Conservation (phyloP, 2,113 vertebrate species). For the Orycteropus afer region DNA sequence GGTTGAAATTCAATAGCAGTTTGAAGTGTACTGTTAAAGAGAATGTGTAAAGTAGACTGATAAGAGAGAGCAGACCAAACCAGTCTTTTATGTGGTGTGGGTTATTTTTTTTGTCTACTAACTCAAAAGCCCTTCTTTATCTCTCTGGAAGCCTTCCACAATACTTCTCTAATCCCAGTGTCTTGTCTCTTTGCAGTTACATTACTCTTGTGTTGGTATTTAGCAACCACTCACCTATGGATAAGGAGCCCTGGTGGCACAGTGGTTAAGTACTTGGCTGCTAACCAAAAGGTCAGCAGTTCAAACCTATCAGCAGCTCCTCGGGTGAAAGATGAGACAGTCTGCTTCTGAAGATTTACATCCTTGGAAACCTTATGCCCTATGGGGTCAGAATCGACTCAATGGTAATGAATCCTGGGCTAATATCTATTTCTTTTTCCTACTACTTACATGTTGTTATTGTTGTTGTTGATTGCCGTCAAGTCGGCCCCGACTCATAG, state of each 20-base stretch:
- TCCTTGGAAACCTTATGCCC: background rate
- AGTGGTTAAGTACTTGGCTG: background rate
- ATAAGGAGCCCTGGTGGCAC: background rate
- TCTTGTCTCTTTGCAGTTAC: background rate
- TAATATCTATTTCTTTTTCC: background rate
- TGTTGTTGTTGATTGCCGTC: no score
- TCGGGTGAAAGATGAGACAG: no score
- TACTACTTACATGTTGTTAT: background rate
- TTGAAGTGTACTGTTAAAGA: background rate
- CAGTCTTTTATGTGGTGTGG: background rate
- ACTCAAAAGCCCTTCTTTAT: background rate
- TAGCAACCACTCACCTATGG: background rate
- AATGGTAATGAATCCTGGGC: background rate
- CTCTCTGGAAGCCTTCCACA: background rate
- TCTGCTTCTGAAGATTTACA: no score
- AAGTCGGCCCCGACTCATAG: no score
- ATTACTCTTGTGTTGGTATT: background rate
- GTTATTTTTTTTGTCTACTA: background rate
- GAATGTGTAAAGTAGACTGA: background rate
- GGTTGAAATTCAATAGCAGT: background rate
- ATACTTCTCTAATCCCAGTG: background rate
- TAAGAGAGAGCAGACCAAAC: background rate
- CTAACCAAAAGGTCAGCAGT: background rate
- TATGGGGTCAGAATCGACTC: background rate
- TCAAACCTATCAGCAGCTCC: no score